Conservation (phyloP, 37 sponge, comb jelly and placozoan genomes). For the Beroe forskalii region DNA sequence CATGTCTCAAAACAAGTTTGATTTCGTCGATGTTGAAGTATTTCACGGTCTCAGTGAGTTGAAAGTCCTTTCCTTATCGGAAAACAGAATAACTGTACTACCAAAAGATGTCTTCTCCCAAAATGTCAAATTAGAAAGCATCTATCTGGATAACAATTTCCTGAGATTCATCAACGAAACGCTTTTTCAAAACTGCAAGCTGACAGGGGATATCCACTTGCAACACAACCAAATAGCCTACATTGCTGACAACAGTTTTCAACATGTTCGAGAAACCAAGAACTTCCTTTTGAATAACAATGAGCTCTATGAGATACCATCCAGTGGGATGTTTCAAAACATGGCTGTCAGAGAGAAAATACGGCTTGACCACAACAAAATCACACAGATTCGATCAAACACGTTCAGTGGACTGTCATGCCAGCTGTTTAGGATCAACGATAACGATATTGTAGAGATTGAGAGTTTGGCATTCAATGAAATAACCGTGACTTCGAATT, state of each 20-base stretch:
- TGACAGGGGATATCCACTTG: not conserved
- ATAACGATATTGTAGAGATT: slow-evolving; percentile 38
- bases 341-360: not conserved
- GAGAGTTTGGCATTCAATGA: slow-evolving; percentile 15
- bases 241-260: slow-evolving; percentile 6
- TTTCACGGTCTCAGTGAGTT: slow-evolving; percentile 2
- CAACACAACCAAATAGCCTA: slow-evolving; percentile 27
- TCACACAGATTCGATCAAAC: slow-evolving; percentile 6
- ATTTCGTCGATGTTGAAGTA: not conserved
- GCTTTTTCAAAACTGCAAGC: not conserved
- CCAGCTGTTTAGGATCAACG: not conserved
- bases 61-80: not conserved
- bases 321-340: slow-evolving; percentile 35
- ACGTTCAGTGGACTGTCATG: slow-evolving; percentile 17
- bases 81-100: not conserved
- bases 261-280: not conserved
- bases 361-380: slow-evolving; percentile 22
- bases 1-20: not conserved
- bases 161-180: slow-evolving; percentile 19
- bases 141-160: slow-evolving; percentile 5
- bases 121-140: not conserved
- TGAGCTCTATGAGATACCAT: slow-evolving; percentile 2
- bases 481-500: not conserved
- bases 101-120: slow-evolving; percentile 19
- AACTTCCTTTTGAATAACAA: slow-evolving; percentile 10